These are phyloP conservation scores for Harmothoe impar DNA, from an alignment of 2,888 invertebrate genomes.

Conservation along the genomic window DNA sequence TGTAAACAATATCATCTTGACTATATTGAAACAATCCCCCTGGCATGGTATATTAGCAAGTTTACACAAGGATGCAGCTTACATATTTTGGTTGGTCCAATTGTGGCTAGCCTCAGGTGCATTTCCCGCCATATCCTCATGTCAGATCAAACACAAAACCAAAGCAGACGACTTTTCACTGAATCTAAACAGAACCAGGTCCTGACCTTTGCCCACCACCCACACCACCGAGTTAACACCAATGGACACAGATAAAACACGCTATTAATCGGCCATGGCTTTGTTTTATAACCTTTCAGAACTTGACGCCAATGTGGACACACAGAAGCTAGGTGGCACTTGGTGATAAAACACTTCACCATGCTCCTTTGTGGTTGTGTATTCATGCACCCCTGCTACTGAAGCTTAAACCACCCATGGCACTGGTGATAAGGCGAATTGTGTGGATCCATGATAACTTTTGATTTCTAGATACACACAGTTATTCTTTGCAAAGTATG, in stretches of 20 bases:
- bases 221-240: background rate
- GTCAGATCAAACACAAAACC: background rate
- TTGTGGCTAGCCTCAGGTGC: background rate
- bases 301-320: background rate
- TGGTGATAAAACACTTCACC: too few relatives aligned
- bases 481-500: too few relatives aligned
- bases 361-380: too few relatives aligned
- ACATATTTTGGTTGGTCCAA: background rate
- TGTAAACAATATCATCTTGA: too few relatives aligned
- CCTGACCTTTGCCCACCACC: background rate
- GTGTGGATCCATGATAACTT: too few relatives aligned
- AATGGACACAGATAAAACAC: background rate
- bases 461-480: too few relatives aligned
- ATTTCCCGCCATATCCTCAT: slow-evolving; percentile 6
- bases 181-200: background rate
- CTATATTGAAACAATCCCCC: too few relatives aligned
- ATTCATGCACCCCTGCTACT: too few relatives aligned
- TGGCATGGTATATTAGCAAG: too few relatives aligned
- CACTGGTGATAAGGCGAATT: too few relatives aligned
- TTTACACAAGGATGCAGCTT: background rate
- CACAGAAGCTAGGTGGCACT: too few relatives aligned
- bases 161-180: background rate
- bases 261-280: background rate
- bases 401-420: too few relatives aligned
- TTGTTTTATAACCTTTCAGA: slow-evolving; percentile 3